These are phyloP conservation scores for Synaphobranchus kaupii DNA, from an alignment of 2,797 vertebrate genomes.

Conservation along the genomic window DNA sequence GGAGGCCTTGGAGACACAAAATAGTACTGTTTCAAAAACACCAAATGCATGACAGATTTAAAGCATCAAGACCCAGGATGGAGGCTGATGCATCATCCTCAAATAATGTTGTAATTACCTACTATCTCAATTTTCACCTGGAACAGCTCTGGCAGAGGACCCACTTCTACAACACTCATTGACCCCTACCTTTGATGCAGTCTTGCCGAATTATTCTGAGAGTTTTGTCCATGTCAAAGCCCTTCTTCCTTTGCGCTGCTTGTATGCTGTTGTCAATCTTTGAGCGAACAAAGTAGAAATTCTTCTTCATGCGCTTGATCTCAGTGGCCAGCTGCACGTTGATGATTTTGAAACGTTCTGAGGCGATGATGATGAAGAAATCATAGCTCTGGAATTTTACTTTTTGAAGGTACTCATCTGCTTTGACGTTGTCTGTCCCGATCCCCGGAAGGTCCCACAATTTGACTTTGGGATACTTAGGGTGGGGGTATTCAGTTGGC, in stretches of 20 bases:
- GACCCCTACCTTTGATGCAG: slow-evolving; percentile 47
- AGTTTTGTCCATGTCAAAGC: slow-evolving; percentile 44
- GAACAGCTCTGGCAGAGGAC: neutral
- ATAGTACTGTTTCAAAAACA: neutral
- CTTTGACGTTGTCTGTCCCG: slow-evolving; percentile 64
- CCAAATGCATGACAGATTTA: neutral
- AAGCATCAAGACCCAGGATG: no score
- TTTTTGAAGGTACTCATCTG: slow-evolving; percentile 63
- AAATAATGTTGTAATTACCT: neutral
- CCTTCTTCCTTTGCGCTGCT: slow-evolving; percentile 41
- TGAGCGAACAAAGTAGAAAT: slow-evolving; percentile 74
- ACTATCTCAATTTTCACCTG: neutral
- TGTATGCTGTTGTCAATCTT: slow-evolving; percentile 69
- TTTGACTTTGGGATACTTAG: slow-evolving; percentile 60
- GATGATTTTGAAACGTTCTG: slow-evolving; percentile 63
- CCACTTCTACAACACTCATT: neutral
- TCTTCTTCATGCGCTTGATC: slow-evolving; percentile 66
- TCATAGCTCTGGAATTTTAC: slow-evolving; percentile 70
- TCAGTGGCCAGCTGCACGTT: slow-evolving; percentile 65
- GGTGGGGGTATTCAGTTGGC: slow-evolving; percentile 58
- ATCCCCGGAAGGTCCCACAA: slow-evolving; percentile 79
- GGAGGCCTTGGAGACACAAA: slow-evolving; percentile 35
- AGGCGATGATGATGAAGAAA: slow-evolving; percentile 71
- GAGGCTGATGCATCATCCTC: neutral
- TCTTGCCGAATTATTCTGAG: slow-evolving; percentile 57